Conservation (phyloP, 2,113 vertebrate genomes). For the Corydoras sp. region DNA sequence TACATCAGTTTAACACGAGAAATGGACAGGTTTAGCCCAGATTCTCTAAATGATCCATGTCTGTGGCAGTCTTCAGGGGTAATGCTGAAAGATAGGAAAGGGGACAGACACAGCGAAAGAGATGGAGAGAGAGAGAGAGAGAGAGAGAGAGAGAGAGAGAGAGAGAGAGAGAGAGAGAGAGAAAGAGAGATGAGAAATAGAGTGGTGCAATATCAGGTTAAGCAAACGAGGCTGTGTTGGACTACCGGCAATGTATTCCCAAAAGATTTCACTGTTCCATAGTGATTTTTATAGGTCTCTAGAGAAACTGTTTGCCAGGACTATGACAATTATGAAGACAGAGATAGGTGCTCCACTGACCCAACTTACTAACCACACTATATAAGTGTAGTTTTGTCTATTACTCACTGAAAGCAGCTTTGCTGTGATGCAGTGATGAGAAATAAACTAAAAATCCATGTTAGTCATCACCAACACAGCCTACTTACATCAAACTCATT, state of each 20-base stretch:
- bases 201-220: slow-evolving; percentile 27
- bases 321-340: slow-evolving; percentile 36
- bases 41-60: slow-evolving; percentile 48
- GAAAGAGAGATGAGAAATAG: neutral
- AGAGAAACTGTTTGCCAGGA: slow-evolving; percentile 37
- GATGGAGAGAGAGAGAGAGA: neutral
- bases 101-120: slow-evolving; percentile 1
- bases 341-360: slow-evolving; percentile 20
- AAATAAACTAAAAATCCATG: no score
- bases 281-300: slow-evolving; percentile 43
- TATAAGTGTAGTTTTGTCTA: neutral
- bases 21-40: slow-evolving; percentile 38
- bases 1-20: slow-evolving; percentile 37
- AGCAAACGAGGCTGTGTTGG: slow-evolving; percentile 33
- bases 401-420: neutral
- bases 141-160: slow-evolving; percentile 5
- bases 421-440: neutral
- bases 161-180: slow-evolving; percentile 1
- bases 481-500: neutral
- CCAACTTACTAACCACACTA: slow-evolving; percentile 9
- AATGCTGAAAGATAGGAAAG: slow-evolving; percentile 17
- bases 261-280: slow-evolving; percentile 28
- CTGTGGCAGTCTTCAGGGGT: slow-evolving; percentile 30
- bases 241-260: slow-evolving; percentile 41
- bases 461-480: neutral